Evolutionary conservation across 2,797 vertebrate genomes (phyloP), one percentile per base, ranked within the genome.

Genomic region (Rhinatrema bivittatum): DNA sequence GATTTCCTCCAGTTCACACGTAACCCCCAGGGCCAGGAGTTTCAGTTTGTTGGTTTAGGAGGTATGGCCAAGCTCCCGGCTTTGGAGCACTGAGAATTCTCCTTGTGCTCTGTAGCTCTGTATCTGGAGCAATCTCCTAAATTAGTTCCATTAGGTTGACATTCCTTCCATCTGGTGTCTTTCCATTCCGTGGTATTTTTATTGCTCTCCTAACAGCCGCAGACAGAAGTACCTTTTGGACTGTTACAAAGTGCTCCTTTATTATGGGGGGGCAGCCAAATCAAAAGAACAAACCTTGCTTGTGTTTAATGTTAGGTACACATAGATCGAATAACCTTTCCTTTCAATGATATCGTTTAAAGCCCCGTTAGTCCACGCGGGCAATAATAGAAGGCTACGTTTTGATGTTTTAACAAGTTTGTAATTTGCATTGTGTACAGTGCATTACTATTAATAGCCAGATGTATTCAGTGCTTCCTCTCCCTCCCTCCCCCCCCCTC

Each of bases 121-220:
- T 67, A 17, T 40, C n/a, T 62, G 56, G 65, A 68, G 50, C 54
- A 57, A 55, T 64, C 60, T 71, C 55, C 64, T 71, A 72, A 72
- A 71, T 74, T 60, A 74, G 60, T 70, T 70, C 64, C 68, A 70
- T 64, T 68, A 55, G 54, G 59, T 68, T 68, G 65, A 74, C 65
- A 59, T 71, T 68, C 62, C 54, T 74, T 68, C 68, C 54, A 60
- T 41, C 56, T 64, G 53, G 54, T 67, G 62, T 63, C 75, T 76
- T 67, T 70, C 62, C 56, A 60, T 50, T 53, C 38, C 39, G 51
- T 35, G 62, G 56, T 69, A 60, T 67, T 72, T 72, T 78, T 69
- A 71, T 67, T 58, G 67, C 56, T 58, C 61, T 66, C 45, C 53
- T 55, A 65, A 71, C 60, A 68, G 68, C 68, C 56, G 20, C 58